Base-by-base conservation (phyloP, 2,113 vertebrate species). In the Perognathus longimembris region DNA sequence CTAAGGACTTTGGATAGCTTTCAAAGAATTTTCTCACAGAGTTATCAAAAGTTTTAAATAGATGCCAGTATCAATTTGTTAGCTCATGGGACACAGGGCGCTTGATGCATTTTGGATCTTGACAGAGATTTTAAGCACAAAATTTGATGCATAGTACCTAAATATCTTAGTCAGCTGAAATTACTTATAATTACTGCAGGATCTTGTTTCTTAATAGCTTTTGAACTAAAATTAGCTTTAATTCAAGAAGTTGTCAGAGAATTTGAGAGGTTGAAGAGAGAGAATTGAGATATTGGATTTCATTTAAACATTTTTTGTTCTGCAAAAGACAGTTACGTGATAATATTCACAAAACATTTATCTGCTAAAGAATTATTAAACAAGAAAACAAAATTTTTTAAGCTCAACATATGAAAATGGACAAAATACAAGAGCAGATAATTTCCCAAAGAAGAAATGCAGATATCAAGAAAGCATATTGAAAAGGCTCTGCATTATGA, bases 101-200 rank as follows among this genome's bases (percentile, higher is more conserved):
- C 59, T 89, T 34, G 20, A 11, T 40, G n/a, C 24, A 45, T 45
- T 95, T 92, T 91, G 34, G 38, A 91, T 67, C 63, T 95, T 28
- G 70, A 93, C 88, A 95, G 66, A 89, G 77, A 40, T 87, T 94
- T 90, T 95, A 95, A 94, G 67, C 18, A 93, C 63, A 93, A 96
- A 83, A 84, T 59, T 3, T 73, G 59, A 94, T 36, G 40, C 36
- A 17, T 40, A 76, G 10, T 91, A 82, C 77, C 91, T 88, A 74
- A 95, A 42, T n/a, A 86, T 69, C 85, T 96, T 96, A 95, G 96
- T 82, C 92, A 88, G 83, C 74, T 95, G 76, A 96, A 95, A 95
- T 94, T n/a, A 96, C 85, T 94, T 95, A 91, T 91, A 94, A 95
- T 87, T 78, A 61, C 28, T 73, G 5, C 7, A 94, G 83, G 89